A percentile compares a stretch with the other conserved stretches of the same genome.
phyloP scores from a whole-genome alignment of 2,888 invertebrate genomes.

The Hypomecis atomaria region DNA sequence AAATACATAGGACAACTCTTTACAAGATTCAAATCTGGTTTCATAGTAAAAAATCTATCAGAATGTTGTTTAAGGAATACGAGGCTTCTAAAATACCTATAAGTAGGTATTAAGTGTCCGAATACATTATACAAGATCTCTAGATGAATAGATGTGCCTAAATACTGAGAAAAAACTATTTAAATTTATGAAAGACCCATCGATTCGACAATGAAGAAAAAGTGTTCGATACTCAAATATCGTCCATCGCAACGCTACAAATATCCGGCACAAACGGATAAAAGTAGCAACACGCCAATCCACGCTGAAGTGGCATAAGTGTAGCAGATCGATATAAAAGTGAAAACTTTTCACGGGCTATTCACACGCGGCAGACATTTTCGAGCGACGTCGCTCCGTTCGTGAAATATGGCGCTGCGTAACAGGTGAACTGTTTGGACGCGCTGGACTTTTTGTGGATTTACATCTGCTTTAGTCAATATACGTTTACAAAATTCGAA shows the following conservation, averaged over 20 bases:
- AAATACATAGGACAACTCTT: no score
- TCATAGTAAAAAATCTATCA: no score
- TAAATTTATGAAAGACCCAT: no score
- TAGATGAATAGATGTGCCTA: no score
- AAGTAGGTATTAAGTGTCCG: no score
- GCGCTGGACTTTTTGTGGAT: constrained; percentile 46
- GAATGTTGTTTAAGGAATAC: no score
- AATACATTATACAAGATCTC: no score
- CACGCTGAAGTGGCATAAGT: constrained; percentile 25
- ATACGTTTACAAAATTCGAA: no score
- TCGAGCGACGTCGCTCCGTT: constrained; percentile 27
- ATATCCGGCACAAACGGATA: constrained; percentile 10
- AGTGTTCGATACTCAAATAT: background rate
- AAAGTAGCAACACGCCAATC: background rate
- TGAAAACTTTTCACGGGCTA: constrained; percentile 39
- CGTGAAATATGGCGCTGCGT: constrained; percentile 50
- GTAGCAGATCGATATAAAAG: constrained; percentile 34
- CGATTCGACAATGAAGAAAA: background rate
- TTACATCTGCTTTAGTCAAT: constrained; percentile 41
- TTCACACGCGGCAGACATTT: constrained; percentile 40
- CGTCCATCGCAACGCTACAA: background rate
- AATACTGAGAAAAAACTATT: no score
- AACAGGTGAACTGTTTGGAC: constrained; percentile 55
- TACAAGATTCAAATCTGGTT: no score
- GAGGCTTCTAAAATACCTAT: no score